Evolutionary conservation across 2,113 vertebrate species (phyloP).

Genomic region (Oreochromis niloticus): DNA sequence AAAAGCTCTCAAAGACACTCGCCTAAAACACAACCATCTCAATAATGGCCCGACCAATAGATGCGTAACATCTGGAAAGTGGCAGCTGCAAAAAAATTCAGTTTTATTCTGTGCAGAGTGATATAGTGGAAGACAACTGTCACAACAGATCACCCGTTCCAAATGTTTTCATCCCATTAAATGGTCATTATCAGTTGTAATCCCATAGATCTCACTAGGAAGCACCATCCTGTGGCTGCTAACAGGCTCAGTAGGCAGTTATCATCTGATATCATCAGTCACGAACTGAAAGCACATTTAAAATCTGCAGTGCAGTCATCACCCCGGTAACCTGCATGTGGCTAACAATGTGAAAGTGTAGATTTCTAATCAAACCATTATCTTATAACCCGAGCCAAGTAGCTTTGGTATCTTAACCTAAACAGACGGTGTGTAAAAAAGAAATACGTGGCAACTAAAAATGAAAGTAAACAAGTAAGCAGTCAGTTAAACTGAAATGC

Average conservation of each 20-base stretch:
- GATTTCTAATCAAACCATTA: not conserved
- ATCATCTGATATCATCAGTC: not conserved
- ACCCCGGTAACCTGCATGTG: not conserved
- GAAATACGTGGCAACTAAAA: not conserved
- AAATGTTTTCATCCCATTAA: not conserved
- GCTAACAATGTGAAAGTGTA: not conserved
- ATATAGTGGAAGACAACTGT: not conserved
- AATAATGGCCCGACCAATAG: not conserved
- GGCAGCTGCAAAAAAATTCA: fast-evolving
- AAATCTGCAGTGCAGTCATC: not conserved
- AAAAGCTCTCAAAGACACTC: not conserved
- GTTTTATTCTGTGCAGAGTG: not conserved
- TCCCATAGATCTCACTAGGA: not conserved
- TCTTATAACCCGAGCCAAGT: not conserved
- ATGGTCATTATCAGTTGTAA: not conserved
- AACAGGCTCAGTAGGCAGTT: not conserved
- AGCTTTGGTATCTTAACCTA: not conserved
- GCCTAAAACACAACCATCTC: not conserved
- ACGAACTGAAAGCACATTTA: not conserved
- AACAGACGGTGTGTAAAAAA: not conserved
- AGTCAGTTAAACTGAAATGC: fast-evolving
- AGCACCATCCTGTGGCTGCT: not conserved
- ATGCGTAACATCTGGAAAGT: not conserved
- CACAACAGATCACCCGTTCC: not conserved
- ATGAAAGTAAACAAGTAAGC: not conserved